Percentiles rank a stretch among this genome's conserved stretches.
phyloP scores from a whole-genome alignment of 2,888 invertebrate genomes.

The Morinoia aosen region DNA sequence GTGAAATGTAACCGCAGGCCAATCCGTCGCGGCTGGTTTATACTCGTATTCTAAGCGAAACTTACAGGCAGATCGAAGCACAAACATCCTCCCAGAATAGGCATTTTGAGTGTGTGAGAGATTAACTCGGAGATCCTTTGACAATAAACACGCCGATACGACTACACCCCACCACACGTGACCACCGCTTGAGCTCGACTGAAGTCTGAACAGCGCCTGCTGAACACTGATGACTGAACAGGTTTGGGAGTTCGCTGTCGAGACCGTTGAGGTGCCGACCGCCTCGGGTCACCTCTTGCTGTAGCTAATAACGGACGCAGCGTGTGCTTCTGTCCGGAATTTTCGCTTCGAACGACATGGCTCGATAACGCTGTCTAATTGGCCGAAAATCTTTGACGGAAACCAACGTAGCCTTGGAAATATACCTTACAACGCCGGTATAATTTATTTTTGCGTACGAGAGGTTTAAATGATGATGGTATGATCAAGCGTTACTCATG shows the following conservation, averaged over 20 bases:
- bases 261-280: background rate
- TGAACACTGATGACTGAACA: background rate
- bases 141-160: background rate
- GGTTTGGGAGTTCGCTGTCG: background rate
- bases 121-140: background rate
- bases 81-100: conserved; percentile 42
- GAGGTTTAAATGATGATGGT: background rate
- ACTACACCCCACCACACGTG: background rate
- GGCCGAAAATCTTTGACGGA: background rate
- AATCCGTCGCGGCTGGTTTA: background rate
- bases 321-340: background rate
- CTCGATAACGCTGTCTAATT: background rate
- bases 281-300: background rate
- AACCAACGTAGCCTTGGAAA: background rate
- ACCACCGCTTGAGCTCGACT: conserved; percentile 9
- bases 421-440: background rate
- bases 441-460: background rate
- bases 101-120: conserved; percentile 2
- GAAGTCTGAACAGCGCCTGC: background rate
- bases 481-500: background rate
- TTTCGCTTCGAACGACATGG: background rate
- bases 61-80: conserved; percentile 50
- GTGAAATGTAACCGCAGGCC: background rate
- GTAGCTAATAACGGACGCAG: background rate
- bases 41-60: background rate